Evolutionary conservation across 2,113 vertebrate species (phyloP).

Genomic region (Egretta garzetta): DNA sequence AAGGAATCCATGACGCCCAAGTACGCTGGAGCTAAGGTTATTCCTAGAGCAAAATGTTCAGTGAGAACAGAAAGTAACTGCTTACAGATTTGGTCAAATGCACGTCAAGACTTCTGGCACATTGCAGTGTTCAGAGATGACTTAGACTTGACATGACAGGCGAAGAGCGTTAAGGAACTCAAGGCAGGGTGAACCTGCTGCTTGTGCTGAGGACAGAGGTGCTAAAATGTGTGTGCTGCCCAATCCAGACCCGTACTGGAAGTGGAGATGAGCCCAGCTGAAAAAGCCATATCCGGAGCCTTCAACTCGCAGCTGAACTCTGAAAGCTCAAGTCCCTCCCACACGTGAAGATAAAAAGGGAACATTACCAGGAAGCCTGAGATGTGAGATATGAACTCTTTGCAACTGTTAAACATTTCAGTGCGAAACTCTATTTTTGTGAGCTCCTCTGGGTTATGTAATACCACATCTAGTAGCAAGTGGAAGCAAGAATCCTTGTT

Average conservation of each 20-base stretch:
- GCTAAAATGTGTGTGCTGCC: not conserved
- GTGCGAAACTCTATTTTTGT: not conserved
- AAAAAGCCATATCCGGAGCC: not conserved
- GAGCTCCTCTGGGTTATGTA: not conserved
- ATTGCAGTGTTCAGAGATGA: not conserved
- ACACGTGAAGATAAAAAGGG: not conserved
- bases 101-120: not conserved
- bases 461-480: not conserved
- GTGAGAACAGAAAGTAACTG: not conserved
- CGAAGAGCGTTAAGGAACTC: not conserved
- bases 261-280: not conserved
- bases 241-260: not conserved
- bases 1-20: rapidly evolving
- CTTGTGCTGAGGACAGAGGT: not conserved
- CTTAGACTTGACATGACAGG: not conserved
- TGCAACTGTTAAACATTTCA: not conserved
- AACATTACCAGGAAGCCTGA: not conserved
- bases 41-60: not conserved
- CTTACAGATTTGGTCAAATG: not conserved
- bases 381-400: not conserved
- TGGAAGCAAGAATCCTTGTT: not conserved
- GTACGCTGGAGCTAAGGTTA: not conserved
- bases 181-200: not conserved
- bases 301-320: not conserved
- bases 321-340: not conserved